Conservation (phyloP, 2,797 vertebrate genomes). For the Lerista edwardsae region DNA sequence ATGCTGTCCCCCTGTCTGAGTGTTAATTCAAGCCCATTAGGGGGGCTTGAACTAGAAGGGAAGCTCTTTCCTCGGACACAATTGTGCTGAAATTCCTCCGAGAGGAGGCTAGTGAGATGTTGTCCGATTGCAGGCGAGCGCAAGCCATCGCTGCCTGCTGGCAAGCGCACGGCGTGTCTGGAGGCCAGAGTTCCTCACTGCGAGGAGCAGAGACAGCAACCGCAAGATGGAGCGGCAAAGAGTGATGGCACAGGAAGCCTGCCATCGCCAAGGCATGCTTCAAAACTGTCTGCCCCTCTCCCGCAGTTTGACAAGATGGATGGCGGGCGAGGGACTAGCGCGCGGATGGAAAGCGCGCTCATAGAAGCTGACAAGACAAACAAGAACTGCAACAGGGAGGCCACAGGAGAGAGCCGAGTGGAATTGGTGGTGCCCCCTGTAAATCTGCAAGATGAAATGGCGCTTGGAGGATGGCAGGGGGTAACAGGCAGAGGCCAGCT, state of each 20-base stretch:
- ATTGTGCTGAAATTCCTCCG: constrained; percentile 66
- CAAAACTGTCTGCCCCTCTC: constrained; percentile 42
- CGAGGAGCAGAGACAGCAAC: constrained; percentile 49
- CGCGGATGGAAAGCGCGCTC: constrained; percentile 14
- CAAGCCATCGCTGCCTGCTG: constrained; percentile 59
- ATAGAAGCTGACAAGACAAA: constrained; percentile 39
- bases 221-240: neutral
- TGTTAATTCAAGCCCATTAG: constrained; percentile 67
- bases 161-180: constrained; percentile 55
- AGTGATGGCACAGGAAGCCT: constrained; percentile 31
- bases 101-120: constrained; percentile 65
- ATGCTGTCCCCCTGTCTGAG: constrained; percentile 21
- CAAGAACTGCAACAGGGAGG: constrained; percentile 27
- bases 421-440: constrained; percentile 32
- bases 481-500: constrained; percentile 28
- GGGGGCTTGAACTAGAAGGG: constrained; percentile 50
- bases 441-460: constrained; percentile 38
- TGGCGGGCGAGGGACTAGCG: constrained; percentile 28
- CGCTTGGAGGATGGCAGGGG: constrained; percentile 12
- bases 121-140: constrained; percentile 62
- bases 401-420: constrained; percentile 20
- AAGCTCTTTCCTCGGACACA: constrained; percentile 55
- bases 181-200: constrained; percentile 61
- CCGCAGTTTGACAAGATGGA: constrained; percentile 33
- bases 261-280: constrained; percentile 24